These are phyloP conservation scores for Corythornis vintsioides DNA, from an alignment of 2,113 vertebrate genomes.

Conservation along the genomic window DNA sequence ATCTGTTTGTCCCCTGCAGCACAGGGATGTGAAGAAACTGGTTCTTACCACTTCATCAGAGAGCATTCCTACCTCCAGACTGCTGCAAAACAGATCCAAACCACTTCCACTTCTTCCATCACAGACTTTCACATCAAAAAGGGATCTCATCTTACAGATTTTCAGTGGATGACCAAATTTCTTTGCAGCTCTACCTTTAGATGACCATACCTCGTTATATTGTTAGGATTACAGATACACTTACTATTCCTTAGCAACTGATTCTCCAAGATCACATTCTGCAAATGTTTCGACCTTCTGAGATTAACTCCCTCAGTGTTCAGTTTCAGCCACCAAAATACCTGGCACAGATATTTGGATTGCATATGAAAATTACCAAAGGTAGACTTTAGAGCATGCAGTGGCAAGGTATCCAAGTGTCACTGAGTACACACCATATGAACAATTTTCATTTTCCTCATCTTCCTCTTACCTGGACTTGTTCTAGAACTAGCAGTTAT, in stretches of 20 bases:
- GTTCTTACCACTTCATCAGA: background rate
- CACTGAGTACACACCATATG: background rate
- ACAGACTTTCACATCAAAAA: background rate
- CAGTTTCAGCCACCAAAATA: background rate
- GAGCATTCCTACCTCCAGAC: background rate
- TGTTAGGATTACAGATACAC: background rate
- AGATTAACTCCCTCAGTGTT: background rate
- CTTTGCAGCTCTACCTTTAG: background rate
- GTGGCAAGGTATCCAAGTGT: background rate
- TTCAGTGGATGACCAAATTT: background rate
- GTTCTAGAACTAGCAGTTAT: background rate
- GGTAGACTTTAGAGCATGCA: background rate
- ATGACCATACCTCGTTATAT: background rate
- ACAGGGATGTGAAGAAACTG: background rate
- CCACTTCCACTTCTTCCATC: background rate
- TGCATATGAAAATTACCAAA: background rate
- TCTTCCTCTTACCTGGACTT: background rate
- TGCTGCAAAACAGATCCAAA: background rate
- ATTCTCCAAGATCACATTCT: background rate
- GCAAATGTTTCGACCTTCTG: background rate
- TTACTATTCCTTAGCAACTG: background rate
- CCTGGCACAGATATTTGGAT: background rate
- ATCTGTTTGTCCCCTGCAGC: background rate
- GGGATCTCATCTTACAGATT: background rate
- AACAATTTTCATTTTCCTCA: background rate